A percentile compares a stretch with the other conserved stretches of the same genome.
These are phyloP conservation scores for Medauroidea extradentata DNA, from an alignment of 1,140 invertebrate genomes.

Conservation along the genomic window DNA sequence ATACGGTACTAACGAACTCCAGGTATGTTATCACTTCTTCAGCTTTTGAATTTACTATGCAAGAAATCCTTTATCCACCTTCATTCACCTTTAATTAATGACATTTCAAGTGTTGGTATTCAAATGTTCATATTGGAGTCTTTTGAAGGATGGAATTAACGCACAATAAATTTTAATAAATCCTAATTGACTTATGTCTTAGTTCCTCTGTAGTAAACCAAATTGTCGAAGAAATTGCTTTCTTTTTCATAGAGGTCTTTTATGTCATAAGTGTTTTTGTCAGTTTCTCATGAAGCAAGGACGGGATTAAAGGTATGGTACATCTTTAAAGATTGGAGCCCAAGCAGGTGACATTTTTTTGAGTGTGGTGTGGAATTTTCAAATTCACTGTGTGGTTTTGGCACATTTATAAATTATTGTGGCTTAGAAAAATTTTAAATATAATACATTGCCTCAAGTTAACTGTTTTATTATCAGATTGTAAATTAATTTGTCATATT, in stretches of 20 bases:
- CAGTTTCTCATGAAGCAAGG: constrained; percentile 1
- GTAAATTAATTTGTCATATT: no score
- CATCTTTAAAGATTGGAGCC: no score
- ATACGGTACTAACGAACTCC: no score
- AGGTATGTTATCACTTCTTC: neutral
- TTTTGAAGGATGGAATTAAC: constrained; percentile 2
- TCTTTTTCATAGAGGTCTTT: no score
- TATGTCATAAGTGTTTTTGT: no score
- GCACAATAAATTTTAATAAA: neutral
- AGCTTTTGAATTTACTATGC: constrained; percentile 14
- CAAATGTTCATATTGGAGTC: constrained; percentile 26
- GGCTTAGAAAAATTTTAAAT: no score
- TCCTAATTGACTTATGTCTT: neutral
- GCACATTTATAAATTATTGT: no score
- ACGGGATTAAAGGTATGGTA: constrained; percentile 13
- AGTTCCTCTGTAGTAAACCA: neutral
- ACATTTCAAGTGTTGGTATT: constrained; percentile 32
- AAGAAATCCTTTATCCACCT: constrained; percentile 20
- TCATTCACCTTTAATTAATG: constrained; percentile 12
- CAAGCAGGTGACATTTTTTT: constrained; percentile 8
- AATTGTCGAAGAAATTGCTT: no score
- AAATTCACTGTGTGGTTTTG: no score
- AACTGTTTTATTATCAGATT: no score
- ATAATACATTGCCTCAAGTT: no score
- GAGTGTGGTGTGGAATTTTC: constrained; percentile 1